A percentile compares a stretch with the other conserved stretches of the same genome.
These are phyloP conservation scores for Ascidia mentula DNA, from an alignment of 23 tunicate species.

Conservation along the genomic window DNA sequence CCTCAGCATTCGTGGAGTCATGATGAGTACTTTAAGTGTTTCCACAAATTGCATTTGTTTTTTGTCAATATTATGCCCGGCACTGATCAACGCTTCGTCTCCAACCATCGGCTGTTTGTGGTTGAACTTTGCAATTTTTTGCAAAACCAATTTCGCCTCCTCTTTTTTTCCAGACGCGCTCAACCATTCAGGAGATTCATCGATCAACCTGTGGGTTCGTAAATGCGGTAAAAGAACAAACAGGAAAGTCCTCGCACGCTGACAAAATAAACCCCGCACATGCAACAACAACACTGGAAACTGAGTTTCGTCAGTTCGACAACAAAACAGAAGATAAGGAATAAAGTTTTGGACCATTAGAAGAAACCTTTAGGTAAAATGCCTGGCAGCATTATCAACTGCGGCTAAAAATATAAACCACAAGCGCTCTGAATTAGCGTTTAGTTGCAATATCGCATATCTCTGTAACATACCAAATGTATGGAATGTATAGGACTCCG, in stretches of 20 bases:
- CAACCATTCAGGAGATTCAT: not conserved
- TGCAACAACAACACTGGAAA: not conserved
- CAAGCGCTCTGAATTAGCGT: too few species aligned
- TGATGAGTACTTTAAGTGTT: too few species aligned
- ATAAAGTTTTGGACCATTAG: too few species aligned
- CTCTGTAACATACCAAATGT: not conserved
- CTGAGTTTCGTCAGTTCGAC: too few species aligned
- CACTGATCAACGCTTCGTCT: too few species aligned
- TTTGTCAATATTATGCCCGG: too few species aligned
- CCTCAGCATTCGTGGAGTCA: conserved; percentile 4
- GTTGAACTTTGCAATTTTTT: conserved; percentile 3
- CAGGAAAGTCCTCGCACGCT: not conserved
- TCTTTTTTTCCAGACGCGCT: not conserved
- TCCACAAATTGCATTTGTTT: too few species aligned
- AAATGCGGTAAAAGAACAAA: not conserved
- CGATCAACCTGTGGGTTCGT: not conserved
- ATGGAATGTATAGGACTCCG: conserved; percentile 14
- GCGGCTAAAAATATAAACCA: too few species aligned
- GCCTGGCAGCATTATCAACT: too few species aligned
- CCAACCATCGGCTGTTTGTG: not conserved
- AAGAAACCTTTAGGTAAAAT: too few species aligned
- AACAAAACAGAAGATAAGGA: too few species aligned
- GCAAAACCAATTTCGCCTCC: not conserved
- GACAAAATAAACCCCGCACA: not conserved
- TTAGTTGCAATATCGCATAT: too few species aligned